Conservation (phyloP, 37 sponge, comb jelly and placozoan species). For the Diacarnus erythraeanus region DNA sequence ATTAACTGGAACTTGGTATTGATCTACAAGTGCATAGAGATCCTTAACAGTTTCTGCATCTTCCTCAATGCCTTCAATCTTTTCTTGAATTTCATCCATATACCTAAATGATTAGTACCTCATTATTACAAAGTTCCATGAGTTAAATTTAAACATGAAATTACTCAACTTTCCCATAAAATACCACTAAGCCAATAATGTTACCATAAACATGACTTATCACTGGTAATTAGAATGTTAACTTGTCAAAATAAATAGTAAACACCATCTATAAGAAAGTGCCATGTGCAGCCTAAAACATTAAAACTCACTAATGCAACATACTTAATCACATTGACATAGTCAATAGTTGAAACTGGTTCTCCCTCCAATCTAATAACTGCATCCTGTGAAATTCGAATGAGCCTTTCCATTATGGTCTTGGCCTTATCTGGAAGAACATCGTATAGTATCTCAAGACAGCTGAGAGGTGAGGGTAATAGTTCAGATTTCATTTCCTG, state of each 20-base stretch:
- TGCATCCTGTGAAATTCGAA: slow-evolving; percentile 85
- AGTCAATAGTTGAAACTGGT: slow-evolving; percentile 89
- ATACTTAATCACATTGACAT: slow-evolving; percentile 84
- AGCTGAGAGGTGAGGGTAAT: slow-evolving; percentile 89
- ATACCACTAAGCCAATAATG: no score
- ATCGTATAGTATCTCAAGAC: slow-evolving; percentile 88
- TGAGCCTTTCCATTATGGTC: slow-evolving; percentile 76
- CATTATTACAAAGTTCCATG: no score
- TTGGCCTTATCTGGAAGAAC: slow-evolving; percentile 83
- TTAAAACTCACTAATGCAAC: neutral
- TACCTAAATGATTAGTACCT: slow-evolving; percentile 31
- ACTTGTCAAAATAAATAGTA: no score
- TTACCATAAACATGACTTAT: no score
- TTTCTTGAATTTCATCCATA: slow-evolving; percentile 78
- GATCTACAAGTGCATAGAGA: slow-evolving; percentile 90
- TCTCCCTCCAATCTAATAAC: slow-evolving; percentile 76
- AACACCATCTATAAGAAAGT: no score
- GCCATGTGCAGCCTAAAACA: no score
- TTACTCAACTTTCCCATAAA: no score
- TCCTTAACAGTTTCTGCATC: slow-evolving; percentile 78
- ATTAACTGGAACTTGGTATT: slow-evolving; percentile 86
- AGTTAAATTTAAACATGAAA: no score
- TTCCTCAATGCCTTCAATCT: slow-evolving; percentile 75
- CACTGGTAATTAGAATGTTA: no score
- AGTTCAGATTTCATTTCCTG: slow-evolving; percentile 72